A percentile compares a stretch with the other conserved stretches of the same genome.
These are phyloP conservation scores for Solenopsis fugax DNA, from an alignment of 1,140 invertebrate genomes.

Conservation along the genomic window DNA sequence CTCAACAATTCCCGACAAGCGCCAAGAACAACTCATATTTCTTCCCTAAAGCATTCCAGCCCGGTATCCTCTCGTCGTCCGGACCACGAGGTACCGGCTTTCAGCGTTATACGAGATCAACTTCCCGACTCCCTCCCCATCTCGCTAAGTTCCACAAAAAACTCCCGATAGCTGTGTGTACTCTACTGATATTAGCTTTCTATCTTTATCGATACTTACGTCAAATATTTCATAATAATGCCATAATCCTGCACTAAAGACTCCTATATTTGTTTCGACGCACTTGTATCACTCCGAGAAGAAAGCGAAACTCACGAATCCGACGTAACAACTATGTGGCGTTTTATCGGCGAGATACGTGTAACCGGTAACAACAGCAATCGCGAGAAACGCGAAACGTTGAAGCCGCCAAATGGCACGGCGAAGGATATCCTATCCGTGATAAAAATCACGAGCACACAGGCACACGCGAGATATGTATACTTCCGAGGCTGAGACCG, in stretches of 20 bases:
- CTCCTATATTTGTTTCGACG: slow-evolving; percentile 20
- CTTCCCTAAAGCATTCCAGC: slow-evolving; percentile 53
- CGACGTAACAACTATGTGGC: neutral
- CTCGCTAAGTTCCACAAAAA: neutral
- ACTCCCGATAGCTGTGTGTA: neutral
- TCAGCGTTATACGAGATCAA: slow-evolving; percentile 43
- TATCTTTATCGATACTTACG: slow-evolving; percentile 73
- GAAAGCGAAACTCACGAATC: neutral
- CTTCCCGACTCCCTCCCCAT: slow-evolving; percentile 28
- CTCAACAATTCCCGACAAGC: slow-evolving; percentile 51
- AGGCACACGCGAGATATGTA: slow-evolving; percentile 50
- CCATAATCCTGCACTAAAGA: slow-evolving; percentile 58
- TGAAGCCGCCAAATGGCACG: neutral
- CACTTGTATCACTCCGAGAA: slow-evolving; percentile 58
- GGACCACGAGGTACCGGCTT: slow-evolving; percentile 67
- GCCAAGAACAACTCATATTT: slow-evolving; percentile 62
- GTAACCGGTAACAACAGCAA: slow-evolving; percentile 35
- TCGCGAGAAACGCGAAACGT: slow-evolving; percentile 28
- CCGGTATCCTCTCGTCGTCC: slow-evolving; percentile 26
- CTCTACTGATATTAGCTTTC: slow-evolving; percentile 11
- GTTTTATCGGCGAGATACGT: slow-evolving; percentile 37
- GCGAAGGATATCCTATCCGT: neutral
- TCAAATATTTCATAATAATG: slow-evolving; percentile 76
- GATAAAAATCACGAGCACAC: slow-evolving; percentile 2
- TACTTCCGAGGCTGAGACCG: slow-evolving; percentile 1